Evolutionary conservation across 2,113 vertebrate species (phyloP), one percentile per base, ranked within the genome.

Genomic region (Centrocercus urophasianus): DNA sequence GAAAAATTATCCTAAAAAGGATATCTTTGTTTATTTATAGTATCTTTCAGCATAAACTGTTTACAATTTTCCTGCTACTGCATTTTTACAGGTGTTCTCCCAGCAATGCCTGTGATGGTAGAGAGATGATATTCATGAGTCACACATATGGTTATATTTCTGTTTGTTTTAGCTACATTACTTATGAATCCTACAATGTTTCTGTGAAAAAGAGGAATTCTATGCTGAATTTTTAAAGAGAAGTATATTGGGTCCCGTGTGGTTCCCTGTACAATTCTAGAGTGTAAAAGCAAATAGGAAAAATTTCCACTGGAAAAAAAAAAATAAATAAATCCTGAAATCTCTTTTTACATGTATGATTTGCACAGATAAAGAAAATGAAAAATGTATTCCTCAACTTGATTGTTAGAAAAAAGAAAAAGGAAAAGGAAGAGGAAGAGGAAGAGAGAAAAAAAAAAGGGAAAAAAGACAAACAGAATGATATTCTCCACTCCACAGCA

Each of bases 81-180:
- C 19, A 73, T 27, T 27, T 13, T 40, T 50, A 56, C 18, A 71
- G 74, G 54, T 7, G 11, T 30, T 5, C 13, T 74, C 6, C 34
- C 9, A 30, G 16, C 13, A 45, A 43, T 63, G 24, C 8, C 8
- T 60, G 2, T 30, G n/a, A 21, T 16, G 19, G 6, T 65, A 11
- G 61, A 66, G n/a, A 12, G 22, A 13, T 0, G 0, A 6, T 40
- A n/a, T 52, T 64, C 21, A n/a, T 64, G 74, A 40, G 20, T 20
- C 21, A 63, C 10, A 71, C 30, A 17, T 8, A 6, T 42, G 3
- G 17, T 70, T 38, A 70, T 61, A 36, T 2, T 16, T 28, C 22
- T n/a, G 38, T 13, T 82, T 72, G 59, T 1, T 5, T 66, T 32
- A 48, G 6, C 42, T 36, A 24, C 8, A 4, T 52, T 80, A 18